These are phyloP conservation scores for Spea hammondii DNA, from an alignment of 2,797 vertebrate species.

Conservation along the genomic window DNA sequence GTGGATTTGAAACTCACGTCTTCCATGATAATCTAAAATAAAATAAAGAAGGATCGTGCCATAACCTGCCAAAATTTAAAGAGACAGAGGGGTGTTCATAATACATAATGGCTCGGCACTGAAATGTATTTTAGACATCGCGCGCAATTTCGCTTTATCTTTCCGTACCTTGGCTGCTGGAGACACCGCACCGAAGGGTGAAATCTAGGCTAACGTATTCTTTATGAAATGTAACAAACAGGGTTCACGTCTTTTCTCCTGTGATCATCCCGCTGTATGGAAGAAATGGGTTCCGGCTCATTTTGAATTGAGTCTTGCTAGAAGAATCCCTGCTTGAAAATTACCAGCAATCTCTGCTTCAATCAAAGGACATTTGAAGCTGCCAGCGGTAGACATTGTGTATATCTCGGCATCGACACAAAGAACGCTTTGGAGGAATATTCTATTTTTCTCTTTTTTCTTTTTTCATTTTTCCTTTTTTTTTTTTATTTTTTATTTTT, in stretches of 20 bases:
- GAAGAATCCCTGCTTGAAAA: slow-evolving; percentile 34
- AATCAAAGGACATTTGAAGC: slow-evolving; percentile 41
- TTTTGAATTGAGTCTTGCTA: not conserved
- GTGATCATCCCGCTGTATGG: not conserved
- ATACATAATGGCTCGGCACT: too few species aligned
- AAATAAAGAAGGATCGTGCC: too few species aligned
- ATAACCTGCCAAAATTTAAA: too few species aligned
- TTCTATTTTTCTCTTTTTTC: not conserved
- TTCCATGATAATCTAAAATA: too few species aligned
- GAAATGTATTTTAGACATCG: too few species aligned
- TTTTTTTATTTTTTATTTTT: too few species aligned
- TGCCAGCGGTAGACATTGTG: slow-evolving; percentile 27
- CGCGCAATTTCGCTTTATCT: not conserved
- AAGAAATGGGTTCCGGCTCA: slow-evolving; percentile 14
- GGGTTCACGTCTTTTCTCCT: not conserved
- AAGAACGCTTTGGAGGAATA: slow-evolving; percentile 11
- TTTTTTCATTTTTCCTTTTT: too few species aligned
- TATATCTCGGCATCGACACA: not conserved
- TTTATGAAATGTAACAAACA: slow-evolving; percentile 15
- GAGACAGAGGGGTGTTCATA: too few species aligned
- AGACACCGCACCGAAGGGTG: not conserved
- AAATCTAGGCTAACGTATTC: not conserved
- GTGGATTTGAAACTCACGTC: too few species aligned
- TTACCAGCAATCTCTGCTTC: slow-evolving; percentile 41
- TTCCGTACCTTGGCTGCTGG: not conserved